phyloP scores from a whole-genome alignment of 2,113 vertebrate genomes.

The Rhabdomys dilectus region DNA sequence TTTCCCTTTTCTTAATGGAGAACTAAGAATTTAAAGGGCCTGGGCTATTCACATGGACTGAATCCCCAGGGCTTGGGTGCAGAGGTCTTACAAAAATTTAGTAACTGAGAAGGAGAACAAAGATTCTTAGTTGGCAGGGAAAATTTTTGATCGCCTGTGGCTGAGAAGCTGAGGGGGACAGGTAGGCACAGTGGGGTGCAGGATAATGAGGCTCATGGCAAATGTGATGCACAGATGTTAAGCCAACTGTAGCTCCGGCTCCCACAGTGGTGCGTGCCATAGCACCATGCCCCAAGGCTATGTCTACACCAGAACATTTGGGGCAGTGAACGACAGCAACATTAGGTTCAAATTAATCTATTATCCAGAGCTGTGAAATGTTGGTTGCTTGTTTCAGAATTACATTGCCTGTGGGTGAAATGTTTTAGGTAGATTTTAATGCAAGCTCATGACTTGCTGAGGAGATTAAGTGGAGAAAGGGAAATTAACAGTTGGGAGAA shows the following conservation, averaged over 20 bases:
- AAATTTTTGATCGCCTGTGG: slow-evolving; percentile 91
- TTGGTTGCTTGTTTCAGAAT: slow-evolving; percentile 93
- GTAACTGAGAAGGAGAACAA: slow-evolving; percentile 94
- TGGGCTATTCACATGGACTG: slow-evolving; percentile 86
- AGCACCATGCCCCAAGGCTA: slow-evolving; percentile 89
- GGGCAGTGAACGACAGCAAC: slow-evolving; percentile 92
- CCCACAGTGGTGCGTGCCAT: slow-evolving; percentile 90
- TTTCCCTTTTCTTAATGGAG: slow-evolving; percentile 89
- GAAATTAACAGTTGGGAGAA: slow-evolving; percentile 92
- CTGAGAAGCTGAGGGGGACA: slow-evolving; percentile 91
- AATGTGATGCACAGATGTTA: slow-evolving; percentile 96
- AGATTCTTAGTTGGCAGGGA: slow-evolving; percentile 90
- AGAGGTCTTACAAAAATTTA: slow-evolving; percentile 92
- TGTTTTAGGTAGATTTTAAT: slow-evolving; percentile 94
- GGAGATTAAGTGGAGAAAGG: slow-evolving; percentile 93
- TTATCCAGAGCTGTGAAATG: slow-evolving; percentile 93
- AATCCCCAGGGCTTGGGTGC: slow-evolving; percentile 89
- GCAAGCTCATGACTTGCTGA: slow-evolving; percentile 92
- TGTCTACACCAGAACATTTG: slow-evolving; percentile 93
- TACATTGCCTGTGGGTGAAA: slow-evolving; percentile 91
- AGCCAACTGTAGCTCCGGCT: slow-evolving; percentile 91
- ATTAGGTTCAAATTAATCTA: slow-evolving; percentile 95
- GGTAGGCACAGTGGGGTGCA: slow-evolving; percentile 91
- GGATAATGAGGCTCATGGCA: slow-evolving; percentile 91
- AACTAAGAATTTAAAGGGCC: slow-evolving; percentile 88